Evolutionary conservation across 35 echinoderm and acorn worm genomes (phyloP), one percentile per base, ranked within the genome.

Genomic region (Eucidaris tribuloides): DNA sequence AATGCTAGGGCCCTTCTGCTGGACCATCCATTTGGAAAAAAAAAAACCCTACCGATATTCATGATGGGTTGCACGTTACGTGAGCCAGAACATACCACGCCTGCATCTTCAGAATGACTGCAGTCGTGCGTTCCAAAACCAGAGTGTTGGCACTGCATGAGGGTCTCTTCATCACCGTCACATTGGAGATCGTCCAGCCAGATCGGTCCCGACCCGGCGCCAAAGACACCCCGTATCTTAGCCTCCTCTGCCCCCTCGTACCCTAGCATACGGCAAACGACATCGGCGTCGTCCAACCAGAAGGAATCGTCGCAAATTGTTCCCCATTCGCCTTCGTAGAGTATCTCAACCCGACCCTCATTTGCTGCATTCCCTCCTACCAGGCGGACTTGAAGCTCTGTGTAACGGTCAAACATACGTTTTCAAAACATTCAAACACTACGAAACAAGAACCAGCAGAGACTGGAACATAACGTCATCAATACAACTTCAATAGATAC

Each of bases 321-420:
- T 37, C 70, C 70, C 70, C 70, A 76, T 13, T 28, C 70, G 5
- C 34, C 70, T 18, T 76, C 27, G 70, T 76, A 17, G 13, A 34
- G 46, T 42, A 76, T n/a, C 70, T 76, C 70, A n/a, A 76, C 70
- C 7, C 70, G 70, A 15, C 70, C 70, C 70, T 38, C 70, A 3
- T 23, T 42, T 34, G 28, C 5, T 37, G 70, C 17, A 39, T 76
- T 15, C 46, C 30, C 28, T 42, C 70, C 70, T 23, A 37, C 27
- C 14, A 76, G 70, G 25, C 70, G 70, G n/a, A 60, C 4, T 23
- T 13, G 22, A 29, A 60, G 30, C n/a, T 60, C 57, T 5, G 4
- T 29, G 22, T 60, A 59, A 3, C 20, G 11, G 56, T 20, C n/a
- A 59, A 5, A 58, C 1, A 58, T 24, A 58, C 1, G 6, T 5